A percentile compares a stretch with the other conserved stretches of the same genome.
Evolutionary conservation across 2,113 vertebrate genomes (phyloP).

Genomic region (Coturnix japonica): DNA sequence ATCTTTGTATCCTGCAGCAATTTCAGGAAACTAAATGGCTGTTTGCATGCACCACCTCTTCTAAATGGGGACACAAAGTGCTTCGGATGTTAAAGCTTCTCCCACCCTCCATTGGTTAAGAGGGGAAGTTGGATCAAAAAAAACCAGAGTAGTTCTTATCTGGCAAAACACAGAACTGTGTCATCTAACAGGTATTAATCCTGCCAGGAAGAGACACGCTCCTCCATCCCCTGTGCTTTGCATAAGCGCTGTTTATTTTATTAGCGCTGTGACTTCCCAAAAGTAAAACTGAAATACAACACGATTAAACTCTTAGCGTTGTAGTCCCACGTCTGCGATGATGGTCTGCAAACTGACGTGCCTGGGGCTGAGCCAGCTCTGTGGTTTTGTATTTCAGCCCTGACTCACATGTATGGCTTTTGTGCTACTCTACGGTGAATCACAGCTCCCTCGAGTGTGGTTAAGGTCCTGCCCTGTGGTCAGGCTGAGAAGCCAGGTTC

Average conservation of each 20-base stretch:
- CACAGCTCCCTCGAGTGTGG: neutral
- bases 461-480: slow-evolving; percentile 8
- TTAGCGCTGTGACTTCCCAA: neutral
- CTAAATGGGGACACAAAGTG: neutral
- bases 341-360: neutral
- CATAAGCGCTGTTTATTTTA: neutral
- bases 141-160: neutral
- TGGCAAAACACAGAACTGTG: neutral
- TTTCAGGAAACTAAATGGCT: neutral
- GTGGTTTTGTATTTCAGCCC: neutral
- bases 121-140: neutral
- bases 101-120: accelerated
- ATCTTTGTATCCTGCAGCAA: neutral
- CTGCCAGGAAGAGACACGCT: neutral
- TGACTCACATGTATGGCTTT: neutral
- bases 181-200: neutral
- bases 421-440: slow-evolving; percentile 2
- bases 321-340: neutral
- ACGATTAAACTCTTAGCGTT: neutral
- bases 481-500: neutral
- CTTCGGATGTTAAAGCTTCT: neutral
- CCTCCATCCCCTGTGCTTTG: neutral
- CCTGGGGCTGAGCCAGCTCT: neutral
- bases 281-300: accelerated
- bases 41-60: neutral